These are phyloP conservation scores for Columba guinea DNA, from an alignment of 2,797 vertebrate genomes.

Conservation along the genomic window DNA sequence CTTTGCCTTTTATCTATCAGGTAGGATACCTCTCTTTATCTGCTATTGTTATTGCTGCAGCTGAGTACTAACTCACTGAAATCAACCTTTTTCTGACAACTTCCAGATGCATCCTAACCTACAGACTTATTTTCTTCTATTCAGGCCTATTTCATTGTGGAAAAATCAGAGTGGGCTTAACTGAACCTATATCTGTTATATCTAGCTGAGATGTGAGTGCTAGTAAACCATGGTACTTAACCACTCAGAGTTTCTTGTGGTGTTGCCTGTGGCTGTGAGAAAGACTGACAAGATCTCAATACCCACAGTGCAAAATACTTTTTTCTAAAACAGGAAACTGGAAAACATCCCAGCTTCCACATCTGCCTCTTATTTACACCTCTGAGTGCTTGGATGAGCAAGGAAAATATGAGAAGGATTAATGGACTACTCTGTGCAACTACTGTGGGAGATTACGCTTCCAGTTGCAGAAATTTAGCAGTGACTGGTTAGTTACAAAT, in stretches of 20 bases:
- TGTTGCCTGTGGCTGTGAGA: constrained; percentile 56
- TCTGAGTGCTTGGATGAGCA: constrained; percentile 43
- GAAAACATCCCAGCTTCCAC: constrained; percentile 70
- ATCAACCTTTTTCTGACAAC: background rate
- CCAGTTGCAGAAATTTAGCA: background rate
- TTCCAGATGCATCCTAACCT: background rate
- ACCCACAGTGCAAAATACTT: constrained; percentile 40
- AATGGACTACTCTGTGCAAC: constrained; percentile 25
- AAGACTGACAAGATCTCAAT: constrained; percentile 53
- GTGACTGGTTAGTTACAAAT: background rate
- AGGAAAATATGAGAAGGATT: constrained; percentile 44
- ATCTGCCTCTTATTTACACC: constrained; percentile 72
- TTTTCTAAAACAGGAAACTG: constrained; percentile 67
- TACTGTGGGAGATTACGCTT: background rate
- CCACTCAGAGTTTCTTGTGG: constrained; percentile 37
- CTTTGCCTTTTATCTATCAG: background rate
- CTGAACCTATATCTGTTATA: background rate
- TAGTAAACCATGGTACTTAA: constrained; percentile 40
- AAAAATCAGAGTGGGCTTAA: background rate
- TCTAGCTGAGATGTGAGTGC: background rate
- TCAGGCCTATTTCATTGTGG: background rate
- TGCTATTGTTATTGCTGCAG: background rate
- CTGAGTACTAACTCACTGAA: background rate
- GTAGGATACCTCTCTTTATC: background rate
- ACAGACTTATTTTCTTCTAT: background rate